phyloP scores from a whole-genome alignment of 64 coral and sea anemone genomes.

The Anthopleura sola region DNA sequence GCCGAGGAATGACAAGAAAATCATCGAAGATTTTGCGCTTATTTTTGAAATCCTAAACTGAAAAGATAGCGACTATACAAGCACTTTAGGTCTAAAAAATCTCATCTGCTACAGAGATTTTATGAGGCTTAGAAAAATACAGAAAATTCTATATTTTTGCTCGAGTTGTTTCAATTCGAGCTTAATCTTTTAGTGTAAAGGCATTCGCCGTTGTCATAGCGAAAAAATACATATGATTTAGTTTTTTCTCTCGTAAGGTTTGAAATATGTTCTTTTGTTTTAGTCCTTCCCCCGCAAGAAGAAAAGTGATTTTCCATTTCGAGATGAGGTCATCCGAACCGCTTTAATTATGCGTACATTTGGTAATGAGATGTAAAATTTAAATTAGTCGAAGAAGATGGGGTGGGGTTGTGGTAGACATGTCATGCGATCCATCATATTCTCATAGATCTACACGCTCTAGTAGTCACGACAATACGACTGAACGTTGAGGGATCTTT shows the following conservation, averaged over 20 bases:
- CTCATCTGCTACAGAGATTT: neutral
- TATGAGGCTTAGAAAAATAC: neutral
- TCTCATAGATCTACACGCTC: neutral
- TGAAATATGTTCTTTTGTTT: constrained; percentile 5
- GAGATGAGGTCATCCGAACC: neutral
- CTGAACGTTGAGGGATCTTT: neutral
- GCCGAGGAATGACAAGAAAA: neutral
- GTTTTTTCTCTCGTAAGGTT: neutral
- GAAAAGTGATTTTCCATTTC: neutral
- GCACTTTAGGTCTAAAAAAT: neutral
- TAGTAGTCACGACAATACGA: neutral
- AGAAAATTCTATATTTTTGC: neutral
- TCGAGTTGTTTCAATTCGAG: neutral
- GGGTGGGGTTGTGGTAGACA: constrained; percentile 18
- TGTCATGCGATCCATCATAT: constrained; percentile 9
- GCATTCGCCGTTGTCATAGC: constrained; percentile 11
- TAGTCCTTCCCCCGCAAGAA: neutral
- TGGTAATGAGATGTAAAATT: constrained; percentile 7
- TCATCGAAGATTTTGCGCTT: neutral
- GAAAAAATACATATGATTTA: neutral
- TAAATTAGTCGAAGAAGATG: neutral
- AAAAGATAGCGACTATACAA: neutral
- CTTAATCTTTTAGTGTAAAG: neutral
- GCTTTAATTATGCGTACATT: neutral
- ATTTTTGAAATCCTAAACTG: neutral